Base-by-base conservation (phyloP, 2,113 vertebrate genomes). In the Entomyzon cyanotis region DNA sequence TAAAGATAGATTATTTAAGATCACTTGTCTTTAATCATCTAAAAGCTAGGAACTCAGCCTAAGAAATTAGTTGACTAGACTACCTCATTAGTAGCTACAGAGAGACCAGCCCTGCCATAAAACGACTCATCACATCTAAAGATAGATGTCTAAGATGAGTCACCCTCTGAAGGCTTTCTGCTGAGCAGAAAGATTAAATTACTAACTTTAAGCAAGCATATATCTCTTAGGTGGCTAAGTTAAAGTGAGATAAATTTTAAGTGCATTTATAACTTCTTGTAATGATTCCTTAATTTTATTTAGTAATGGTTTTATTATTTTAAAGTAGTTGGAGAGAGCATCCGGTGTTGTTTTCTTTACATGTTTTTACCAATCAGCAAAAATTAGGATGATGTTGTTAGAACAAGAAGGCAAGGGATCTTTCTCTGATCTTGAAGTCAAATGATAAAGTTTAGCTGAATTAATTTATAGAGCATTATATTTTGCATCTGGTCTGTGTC, bases 31-130 rank as follows among this genome's bases (percentile, higher is more conserved):
- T 77, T 18, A 95, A 65, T 9, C 9, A 49, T 62, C 11, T 67
- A 22, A 70, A 92, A 87, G 20, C 31, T 50, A 89, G n/a, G 37
- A 80, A 44, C 39, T 55, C 23, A n/a, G 23, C 46, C 65, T 62
- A 50, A 68, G 76, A 92, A 90, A 33, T 86, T 65, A 87, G 41
- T 55, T 89, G 64, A 74, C 52, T 87, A 78, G 77, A 63, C 69
- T 81, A 17, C 25, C 27, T 87, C 64, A 35, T 84, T 39, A 53
- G 19, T 27, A 75, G 27, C 11, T 87, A 76, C 37, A 70, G 55
- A 84, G 58, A 80, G 18, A 81, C 20, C 8, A 28, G 8, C 30
- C 44, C 53, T 59, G 77, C 30, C 33, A 60, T 47, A 60, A 80
- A 67, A n/a, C 7, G 0, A 87, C 82, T 89, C 18, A 94, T 53